Evolutionary conservation across 1,140 invertebrate genomes (phyloP).

Genomic region (Drosophila sulfurigaster): DNA sequence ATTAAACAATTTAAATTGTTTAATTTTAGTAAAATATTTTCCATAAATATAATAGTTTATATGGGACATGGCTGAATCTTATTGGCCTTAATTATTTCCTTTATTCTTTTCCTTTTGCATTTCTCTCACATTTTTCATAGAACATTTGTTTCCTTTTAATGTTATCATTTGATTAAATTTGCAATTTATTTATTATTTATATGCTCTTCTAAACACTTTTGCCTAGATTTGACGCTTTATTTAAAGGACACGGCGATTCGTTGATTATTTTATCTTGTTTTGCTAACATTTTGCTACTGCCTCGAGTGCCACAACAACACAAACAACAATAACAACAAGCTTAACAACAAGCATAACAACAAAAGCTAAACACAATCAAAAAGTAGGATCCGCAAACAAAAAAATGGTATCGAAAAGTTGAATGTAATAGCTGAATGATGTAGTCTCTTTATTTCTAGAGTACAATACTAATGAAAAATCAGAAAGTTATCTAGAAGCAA

Average conservation of each 20-base stretch:
- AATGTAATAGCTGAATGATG: background rate
- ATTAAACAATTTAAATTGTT: no score
- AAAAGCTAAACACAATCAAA: constrained; percentile 32
- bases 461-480: no score
- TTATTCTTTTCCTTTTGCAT: no score
- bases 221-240: constrained; percentile 8
- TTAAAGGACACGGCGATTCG: background rate
- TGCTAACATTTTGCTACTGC: constrained; percentile 17
- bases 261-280: constrained; percentile 30
- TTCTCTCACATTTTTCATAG: no score
- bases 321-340: constrained; percentile 13
- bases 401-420: background rate
- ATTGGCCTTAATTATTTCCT: no score
- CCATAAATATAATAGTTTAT: no score
- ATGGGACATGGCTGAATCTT: no score
- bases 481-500: no score
- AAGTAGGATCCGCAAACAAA: constrained; percentile 5
- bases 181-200: constrained; percentile 2
- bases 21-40: no score
- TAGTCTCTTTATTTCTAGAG: background rate
- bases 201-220: background rate
- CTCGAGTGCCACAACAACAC: constrained; percentile 10
- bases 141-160: no score
- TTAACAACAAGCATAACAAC: constrained; percentile 18
- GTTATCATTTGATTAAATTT: constrained; percentile 24